phyloP scores from a whole-genome alignment of 2,888 invertebrate genomes.

The Choreutis nemorana region DNA sequence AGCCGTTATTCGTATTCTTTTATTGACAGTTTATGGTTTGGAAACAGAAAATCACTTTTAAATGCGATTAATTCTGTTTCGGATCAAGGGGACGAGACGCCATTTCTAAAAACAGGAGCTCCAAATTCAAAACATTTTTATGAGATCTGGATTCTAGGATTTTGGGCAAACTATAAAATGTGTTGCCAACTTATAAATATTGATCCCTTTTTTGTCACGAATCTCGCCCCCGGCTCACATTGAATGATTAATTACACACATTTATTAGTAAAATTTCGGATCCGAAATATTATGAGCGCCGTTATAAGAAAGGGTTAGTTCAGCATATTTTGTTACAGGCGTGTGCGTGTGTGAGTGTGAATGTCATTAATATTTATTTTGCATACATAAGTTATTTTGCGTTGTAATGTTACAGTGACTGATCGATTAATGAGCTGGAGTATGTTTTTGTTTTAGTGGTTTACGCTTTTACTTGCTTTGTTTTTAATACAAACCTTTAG shows the following conservation, averaged over 20 bases:
- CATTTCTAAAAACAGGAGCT: too few species aligned
- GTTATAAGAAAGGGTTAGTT: constrained; percentile 50
- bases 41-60: constrained; percentile 51
- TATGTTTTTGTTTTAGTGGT: not conserved
- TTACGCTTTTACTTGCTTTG: not conserved
- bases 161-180: too few species aligned
- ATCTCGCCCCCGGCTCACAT: constrained; percentile 20
- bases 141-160: too few species aligned
- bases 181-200: too few species aligned
- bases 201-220: too few species aligned
- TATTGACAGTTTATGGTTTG: constrained; percentile 61
- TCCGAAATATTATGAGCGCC: constrained; percentile 32
- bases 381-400: constrained; percentile 34
- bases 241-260: constrained; percentile 60
- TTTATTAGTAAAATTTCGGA: constrained; percentile 57
- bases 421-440: not conserved
- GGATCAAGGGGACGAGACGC: too few species aligned
- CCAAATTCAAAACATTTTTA: too few species aligned
- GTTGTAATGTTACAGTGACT: not conserved
- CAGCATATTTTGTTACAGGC: too few species aligned
- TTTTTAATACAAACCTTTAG: too few species aligned
- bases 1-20: constrained; percentile 46
- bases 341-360: constrained; percentile 22
- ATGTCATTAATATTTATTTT: constrained; percentile 57
- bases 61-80: too few species aligned